Evolutionary conservation across 2,797 vertebrate genomes (phyloP), one percentile per base, ranked within the genome.

Genomic region (Tachyglossus aculeatus): DNA sequence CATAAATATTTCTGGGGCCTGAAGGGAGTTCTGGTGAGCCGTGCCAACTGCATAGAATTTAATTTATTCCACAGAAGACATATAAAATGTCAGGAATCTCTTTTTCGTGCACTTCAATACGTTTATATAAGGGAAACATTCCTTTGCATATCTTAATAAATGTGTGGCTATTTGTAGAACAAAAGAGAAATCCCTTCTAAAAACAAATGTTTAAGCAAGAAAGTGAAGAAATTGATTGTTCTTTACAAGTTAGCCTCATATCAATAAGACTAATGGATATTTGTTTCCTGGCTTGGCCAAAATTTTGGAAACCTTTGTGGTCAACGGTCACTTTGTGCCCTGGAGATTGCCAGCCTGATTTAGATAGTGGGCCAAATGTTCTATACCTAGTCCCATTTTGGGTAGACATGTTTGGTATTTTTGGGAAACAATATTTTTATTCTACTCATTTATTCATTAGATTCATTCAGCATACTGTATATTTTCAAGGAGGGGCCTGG

Each of bases 391-490:
- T 34, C 18, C 48, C 2, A 2, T 63, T 57, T 65, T 60, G 44
- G 18, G 24, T n/a, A 45, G 48, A 60, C 54, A 67, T 71, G 45
- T 45, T 31, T 71, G 64, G 68, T 41, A 8, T 61, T 54, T 59
- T 66, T 63, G 67, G 52, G 63, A 36, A 65, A 44, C n/a, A 60
- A 71, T 54, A 47, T 82, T 73, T 84, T 40, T 72, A 62, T 64
- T 81, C 47, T 11, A 47, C 59, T 66, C 55, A 68, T 82, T 66
- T 56, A n/a, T 67, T 82, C 68, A 72, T 83, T 74, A 19, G 31
- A 65, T 81, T 83, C 69, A 70, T 68, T 27, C 39, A 34, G 27
- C 70, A 68, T 25, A 52, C 71, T 53, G 25, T 52, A 32, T 27
- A 32, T 67, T 57, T 69, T 73, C 68, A 78, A 54, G 60, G 52